Evolutionary conservation across 37 sponge, comb jelly and placozoan species (phyloP), one percentile per base, ranked within the genome.

Genomic region (Cladorhizidae sp.): DNA sequence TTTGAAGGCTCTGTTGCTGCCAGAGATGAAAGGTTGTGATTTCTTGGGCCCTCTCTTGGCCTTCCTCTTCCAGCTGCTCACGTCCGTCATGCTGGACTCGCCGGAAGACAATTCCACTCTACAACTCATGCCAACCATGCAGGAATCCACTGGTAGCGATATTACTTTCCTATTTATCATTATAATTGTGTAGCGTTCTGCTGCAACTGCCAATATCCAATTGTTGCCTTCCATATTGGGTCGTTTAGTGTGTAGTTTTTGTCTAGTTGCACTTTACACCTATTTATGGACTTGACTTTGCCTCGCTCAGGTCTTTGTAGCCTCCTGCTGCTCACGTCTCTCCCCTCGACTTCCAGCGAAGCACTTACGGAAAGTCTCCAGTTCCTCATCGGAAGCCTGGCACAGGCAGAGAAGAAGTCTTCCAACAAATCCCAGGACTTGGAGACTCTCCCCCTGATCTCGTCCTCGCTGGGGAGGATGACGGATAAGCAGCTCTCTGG

Each of bases 11-110:
- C 37, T 83, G 9, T 54, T 3, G 0, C 61, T 59, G 12, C 78
- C 72, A 22, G 42, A 50, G 35, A 61, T 85, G 39, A 29, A 59
- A 25, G 83, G 57, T 15, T 57, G 72, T 28, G 32, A 71, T 33
- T 57, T 82, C 55, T 74, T 79, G 21, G 88, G 88, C 0, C 12
- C 65, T 1, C 21, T 88, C 20, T 52, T 88, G 55, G 83, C 76
- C 14, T 83, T 82, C 41, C 25, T 82, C 3, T 88, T 88, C 57
- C 0, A 28, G 1, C 25, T 82, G 41, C 29, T 88, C 14, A 32
- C 28, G n/a, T 77, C 75, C 31, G 11, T 87, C 57, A 67, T 88
- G 52, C 64, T 70, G 35, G 63, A 51, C 28, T 25, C 82, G 1
- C 37, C 56, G 3, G 39, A 62, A 2, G 51, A 63, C 73, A 42